Evolutionary conservation across 92 coral and sea anemone species (phyloP).

Genomic region (Porites evermanni): DNA sequence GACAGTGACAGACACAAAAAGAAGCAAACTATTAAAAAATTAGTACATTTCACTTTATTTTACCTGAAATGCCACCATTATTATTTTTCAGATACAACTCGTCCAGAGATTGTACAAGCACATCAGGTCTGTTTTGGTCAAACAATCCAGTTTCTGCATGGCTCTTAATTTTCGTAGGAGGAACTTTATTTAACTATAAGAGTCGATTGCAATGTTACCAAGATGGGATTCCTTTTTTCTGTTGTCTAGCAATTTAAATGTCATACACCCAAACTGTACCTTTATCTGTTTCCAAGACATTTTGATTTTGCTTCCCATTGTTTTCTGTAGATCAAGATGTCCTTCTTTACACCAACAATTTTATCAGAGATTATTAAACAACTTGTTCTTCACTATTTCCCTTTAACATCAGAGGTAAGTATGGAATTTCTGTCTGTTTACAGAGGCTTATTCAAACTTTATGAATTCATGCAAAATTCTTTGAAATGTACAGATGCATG

Average conservation of each 20-base stretch:
- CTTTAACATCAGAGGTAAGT: slow-evolving; percentile 80
- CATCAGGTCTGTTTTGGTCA: slow-evolving; percentile 67
- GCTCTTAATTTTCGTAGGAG: too few species aligned
- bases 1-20: not conserved
- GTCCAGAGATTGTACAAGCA: slow-evolving; percentile 64
- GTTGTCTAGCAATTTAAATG: too few species aligned
- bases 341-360: slow-evolving; percentile 86
- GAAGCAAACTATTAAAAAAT: not conserved
- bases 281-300: not conserved
- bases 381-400: slow-evolving; percentile 82
- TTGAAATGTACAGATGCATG: too few species aligned
- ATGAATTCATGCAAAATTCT: too few species aligned
- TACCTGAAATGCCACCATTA: not conserved
- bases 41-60: too few species aligned
- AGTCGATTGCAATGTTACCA: too few species aligned
- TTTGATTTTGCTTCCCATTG: not conserved
- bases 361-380: slow-evolving; percentile 82
- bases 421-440: too few species aligned
- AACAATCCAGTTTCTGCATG: not conserved
- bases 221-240: too few species aligned
- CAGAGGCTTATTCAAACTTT: too few species aligned
- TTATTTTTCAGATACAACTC: slow-evolving; percentile 65
- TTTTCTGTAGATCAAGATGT: slow-evolving; percentile 79
- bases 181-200: too few species aligned
- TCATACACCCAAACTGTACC: too few species aligned